phyloP scores from a whole-genome alignment of 2,797 vertebrate species.

The Cyprinella venusta region DNA sequence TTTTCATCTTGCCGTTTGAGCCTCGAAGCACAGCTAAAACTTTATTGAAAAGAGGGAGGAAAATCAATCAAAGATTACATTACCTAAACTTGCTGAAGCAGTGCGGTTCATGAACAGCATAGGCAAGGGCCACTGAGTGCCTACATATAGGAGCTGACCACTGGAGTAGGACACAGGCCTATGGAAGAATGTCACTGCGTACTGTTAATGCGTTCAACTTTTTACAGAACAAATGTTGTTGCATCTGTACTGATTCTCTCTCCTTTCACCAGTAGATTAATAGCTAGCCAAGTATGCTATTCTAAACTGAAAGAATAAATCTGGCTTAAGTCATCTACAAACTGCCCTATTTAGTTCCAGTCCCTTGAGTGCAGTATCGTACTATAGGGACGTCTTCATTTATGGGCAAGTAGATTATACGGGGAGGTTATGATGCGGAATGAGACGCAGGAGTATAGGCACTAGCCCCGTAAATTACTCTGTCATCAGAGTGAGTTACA shows the following conservation, averaged over 20 bases:
- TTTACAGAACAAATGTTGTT: conserved; percentile 21
- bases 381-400: conserved; percentile 34
- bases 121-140: conserved; percentile 15
- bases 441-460: background rate
- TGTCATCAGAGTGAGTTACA: conserved; percentile 44
- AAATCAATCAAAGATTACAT: conserved; percentile 75
- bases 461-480: conserved; percentile 12
- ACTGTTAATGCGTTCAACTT: background rate
- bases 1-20: conserved; percentile 58
- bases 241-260: conserved; percentile 43
- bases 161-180: background rate
- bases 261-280: conserved; percentile 42
- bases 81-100: conserved; percentile 67
- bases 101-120: conserved; percentile 29
- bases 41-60: conserved; percentile 51
- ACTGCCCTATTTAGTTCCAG: conserved; percentile 58
- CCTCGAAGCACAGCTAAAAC: conserved; percentile 63
- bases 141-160: background rate
- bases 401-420: conserved; percentile 44
- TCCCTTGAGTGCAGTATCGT: conserved; percentile 44
- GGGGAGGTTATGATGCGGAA: conserved; percentile 11
- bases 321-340: conserved; percentile 55
- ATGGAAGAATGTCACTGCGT: background rate
- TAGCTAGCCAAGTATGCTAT: conserved; percentile 43
- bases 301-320: conserved; percentile 59